These are phyloP conservation scores for Cephalopachus bancanus DNA, from an alignment of 2,797 vertebrate genomes.

Conservation along the genomic window DNA sequence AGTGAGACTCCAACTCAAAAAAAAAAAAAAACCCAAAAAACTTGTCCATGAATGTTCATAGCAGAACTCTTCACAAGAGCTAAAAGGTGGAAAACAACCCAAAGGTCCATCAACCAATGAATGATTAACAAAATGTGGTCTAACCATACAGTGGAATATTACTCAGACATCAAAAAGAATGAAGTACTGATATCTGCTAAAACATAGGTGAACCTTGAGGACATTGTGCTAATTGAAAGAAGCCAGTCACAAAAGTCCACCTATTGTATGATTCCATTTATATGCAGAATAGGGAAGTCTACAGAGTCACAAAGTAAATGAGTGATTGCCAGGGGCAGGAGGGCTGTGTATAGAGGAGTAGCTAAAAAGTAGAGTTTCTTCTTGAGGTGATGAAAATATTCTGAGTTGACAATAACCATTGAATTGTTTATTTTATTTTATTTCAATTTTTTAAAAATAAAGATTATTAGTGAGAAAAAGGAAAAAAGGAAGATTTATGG, in stretches of 20 bases:
- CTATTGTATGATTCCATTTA: not conserved
- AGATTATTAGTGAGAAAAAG: no score
- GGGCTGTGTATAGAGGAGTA: no score
- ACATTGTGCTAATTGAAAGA: not conserved
- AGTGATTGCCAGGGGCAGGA: not conserved
- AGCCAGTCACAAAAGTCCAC: not conserved
- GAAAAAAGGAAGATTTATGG: no score
- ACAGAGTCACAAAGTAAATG: not conserved
- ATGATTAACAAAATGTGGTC: not conserved
- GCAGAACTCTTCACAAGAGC: not conserved
- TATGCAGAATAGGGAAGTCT: not conserved
- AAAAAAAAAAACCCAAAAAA: no score
- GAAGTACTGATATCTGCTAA: not conserved
- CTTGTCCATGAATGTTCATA: not conserved
- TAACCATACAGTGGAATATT: not conserved
- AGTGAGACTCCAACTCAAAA: no score
- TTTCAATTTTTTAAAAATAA: no score
- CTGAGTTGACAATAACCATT: not conserved
- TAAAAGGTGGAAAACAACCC: not conserved
- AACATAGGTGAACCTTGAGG: not conserved
- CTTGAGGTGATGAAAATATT: not conserved
- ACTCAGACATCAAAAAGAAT: not conserved
- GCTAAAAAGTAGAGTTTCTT: not conserved
- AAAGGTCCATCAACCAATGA: not conserved
- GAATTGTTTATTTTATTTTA: no score